Base-by-base conservation (phyloP, 2,113 vertebrate genomes). In the Carassius carassius region DNA sequence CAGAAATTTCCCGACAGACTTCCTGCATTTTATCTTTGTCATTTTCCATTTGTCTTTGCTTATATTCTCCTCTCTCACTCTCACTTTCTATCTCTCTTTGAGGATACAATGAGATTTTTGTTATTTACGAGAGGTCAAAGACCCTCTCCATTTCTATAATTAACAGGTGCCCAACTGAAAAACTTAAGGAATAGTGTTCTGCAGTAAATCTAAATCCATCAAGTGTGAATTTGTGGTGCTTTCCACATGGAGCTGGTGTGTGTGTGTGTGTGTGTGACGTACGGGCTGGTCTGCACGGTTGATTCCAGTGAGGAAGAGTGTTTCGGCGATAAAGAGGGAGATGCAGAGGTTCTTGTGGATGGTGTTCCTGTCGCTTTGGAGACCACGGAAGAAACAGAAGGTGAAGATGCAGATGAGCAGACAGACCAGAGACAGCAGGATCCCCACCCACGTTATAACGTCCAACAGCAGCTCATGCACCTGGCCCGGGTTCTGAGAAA, bases 321-420 rank as follows among this genome's bases (percentile, higher is more conserved):
- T 95, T 90, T 99, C 98, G 23, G 98, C 98, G 84, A 99, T 97
- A 2, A 99, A 99, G 29, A 99, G 96, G 89, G 97, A 99, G 91
- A 99, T 96, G 91, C 98, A 99, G 83, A 99, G 93, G 89, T 99
- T 99, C 93, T 99, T 99, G 92, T 99, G 98, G 91, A 99, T 99
- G 0, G 98, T 99, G 92, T 99, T 99, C 72, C 98, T 96, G 87
- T 99, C 98, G 0, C 97, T 99, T 91, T 99, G 98, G 86, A 99
- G 96, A 13, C 98, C 98, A 1, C 97, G 96, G 93, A 99, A 99
- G 94, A 99, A 99, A 95, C 98, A 99, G 90, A 99, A 99, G 87
- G 98, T 99, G 94, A 99, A 99, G 95, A 99, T 99, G 95, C 98
- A 99, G 90, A 99, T 98, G 90, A 99, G 95, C 88, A 99, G 96